A percentile compares a stretch with the other conserved stretches of the same genome.
phyloP scores from a whole-genome alignment of 2,113 vertebrate species.

The Ginglymostoma cirratum region DNA sequence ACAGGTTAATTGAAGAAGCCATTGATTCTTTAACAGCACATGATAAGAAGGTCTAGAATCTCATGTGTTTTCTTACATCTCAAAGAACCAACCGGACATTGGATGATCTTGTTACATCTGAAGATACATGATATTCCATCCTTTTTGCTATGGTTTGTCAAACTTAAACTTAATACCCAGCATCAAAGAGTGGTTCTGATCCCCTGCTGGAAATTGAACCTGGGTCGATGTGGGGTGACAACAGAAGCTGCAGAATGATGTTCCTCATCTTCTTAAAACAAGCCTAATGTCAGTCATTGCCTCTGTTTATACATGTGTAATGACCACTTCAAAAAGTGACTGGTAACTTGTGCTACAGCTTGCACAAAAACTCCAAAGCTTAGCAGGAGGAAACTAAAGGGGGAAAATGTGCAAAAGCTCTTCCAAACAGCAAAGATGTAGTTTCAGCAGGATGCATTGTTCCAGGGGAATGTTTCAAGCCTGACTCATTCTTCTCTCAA shows the following conservation, averaged over 20 bases:
- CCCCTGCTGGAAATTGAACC: neutral
- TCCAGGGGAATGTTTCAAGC: too few relatives aligned
- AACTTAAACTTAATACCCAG: constrained; percentile 11
- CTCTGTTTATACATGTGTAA: neutral
- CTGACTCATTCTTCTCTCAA: too few relatives aligned
- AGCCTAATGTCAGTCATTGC: neutral
- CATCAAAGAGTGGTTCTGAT: constrained; percentile 6
- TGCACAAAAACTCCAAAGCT: neutral
- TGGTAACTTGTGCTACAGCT: neutral
- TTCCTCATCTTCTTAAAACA: neutral
- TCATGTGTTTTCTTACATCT: constrained; percentile 65
- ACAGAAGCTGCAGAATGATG: neutral
- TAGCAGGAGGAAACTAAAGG: neutral
- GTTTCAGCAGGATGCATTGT: neutral
- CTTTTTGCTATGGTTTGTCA: constrained; percentile 57
- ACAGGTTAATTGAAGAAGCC: neutral
- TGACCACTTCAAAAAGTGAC: neutral
- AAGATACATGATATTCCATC: constrained; percentile 72
- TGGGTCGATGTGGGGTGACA: neutral
- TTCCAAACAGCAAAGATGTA: neutral
- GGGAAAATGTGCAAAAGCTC: neutral
- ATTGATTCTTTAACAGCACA: fast-evolving
- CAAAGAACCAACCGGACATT: constrained; percentile 49
- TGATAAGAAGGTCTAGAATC: constrained; percentile 59
- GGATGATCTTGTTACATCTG: constrained; percentile 50